A percentile compares a stretch with the other conserved stretches of the same genome.
Evolutionary conservation across 2,888 invertebrate genomes (phyloP).

Genomic region (Smittia sp.): DNA sequence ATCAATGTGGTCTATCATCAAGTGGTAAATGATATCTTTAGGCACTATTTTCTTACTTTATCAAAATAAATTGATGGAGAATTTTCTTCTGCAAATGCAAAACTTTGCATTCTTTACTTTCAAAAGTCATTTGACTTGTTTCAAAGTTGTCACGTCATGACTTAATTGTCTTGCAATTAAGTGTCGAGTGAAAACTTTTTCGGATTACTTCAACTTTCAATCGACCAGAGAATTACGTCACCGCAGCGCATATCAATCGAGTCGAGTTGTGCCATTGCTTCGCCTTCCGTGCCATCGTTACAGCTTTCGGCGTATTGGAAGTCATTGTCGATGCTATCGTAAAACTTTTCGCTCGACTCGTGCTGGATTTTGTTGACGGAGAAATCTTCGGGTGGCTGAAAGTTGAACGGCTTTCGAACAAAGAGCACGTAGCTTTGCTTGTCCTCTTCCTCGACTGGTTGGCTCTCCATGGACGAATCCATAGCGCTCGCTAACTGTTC

Average conservation of each 20-base stretch:
- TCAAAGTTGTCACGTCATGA: conserved; percentile 10
- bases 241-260: conserved; percentile 42
- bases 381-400: conserved; percentile 42
- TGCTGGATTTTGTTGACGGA: conserved; percentile 44
- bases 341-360: conserved; percentile 42
- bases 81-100: not conserved
- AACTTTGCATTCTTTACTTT: not conserved
- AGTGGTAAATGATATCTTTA: conserved; percentile 3
- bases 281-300: conserved; percentile 42
- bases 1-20: not conserved
- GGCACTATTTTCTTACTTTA: conserved; percentile 25
- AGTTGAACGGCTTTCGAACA: conserved; percentile 41
- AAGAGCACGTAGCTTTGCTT: conserved; percentile 42
- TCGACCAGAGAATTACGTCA: conserved; percentile 43
- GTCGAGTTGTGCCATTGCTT: conserved; percentile 44
- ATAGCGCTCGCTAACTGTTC: conserved; percentile 43
- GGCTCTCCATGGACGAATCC: conserved; percentile 31
- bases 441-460: conserved; percentile 9
- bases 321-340: conserved; percentile 44
- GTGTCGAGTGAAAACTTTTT: conserved; percentile 25
- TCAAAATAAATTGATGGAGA: not conserved
- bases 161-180: conserved; percentile 21
- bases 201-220: conserved; percentile 42
- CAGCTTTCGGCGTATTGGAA: conserved; percentile 18
- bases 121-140: not conserved